Evolutionary conservation across 2,888 invertebrate genomes (phyloP), one percentile per base, ranked within the genome.

Genomic region (Orgyia antiqua): DNA sequence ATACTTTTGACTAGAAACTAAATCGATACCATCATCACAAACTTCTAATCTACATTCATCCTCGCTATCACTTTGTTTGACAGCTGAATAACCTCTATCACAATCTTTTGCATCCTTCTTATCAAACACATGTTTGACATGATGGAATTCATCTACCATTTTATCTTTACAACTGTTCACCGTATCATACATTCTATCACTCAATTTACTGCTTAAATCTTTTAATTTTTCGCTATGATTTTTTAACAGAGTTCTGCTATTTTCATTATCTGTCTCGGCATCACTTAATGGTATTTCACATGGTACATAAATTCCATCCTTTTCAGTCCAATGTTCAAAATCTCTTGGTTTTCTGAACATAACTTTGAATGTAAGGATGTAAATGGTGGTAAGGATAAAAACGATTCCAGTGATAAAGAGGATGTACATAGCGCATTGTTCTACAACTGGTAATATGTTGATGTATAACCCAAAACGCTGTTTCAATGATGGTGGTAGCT

Each of bases 381-480:
- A 82, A 23, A 78, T 60, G 0, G 90, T 69, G 7, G 88, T 68
- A 25, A 89, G 67, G 0, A 89, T 64, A 6, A 92, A 69, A 15
- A 89, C 69, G 0, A 84, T 46, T 0, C 83, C 82, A 0, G 89
- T 87, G 0, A 83, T 44, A 23, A 89, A 66, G 40, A 90, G 83
- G 0, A 84, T 27, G 55, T 91, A 92, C 72, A 88, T 89, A 0
- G 84, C 58, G 0, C 68, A 71, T 34, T 80, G 74, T 62, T 92
- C 91, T 0, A 90, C 82, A 0, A 88, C 52, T 0, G 95, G 94
- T 2, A 93, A 63, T 3, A 93, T 86, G 59, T 92, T 92, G 3
- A 95, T 71, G 65, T 95, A 94, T 7, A 95, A 68, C 40, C 88
- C 87, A 75, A 94, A 94, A 12, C 90, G 89, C 13, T 87, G 76